Base-by-base conservation (phyloP, 2,888 invertebrate genomes). In the Argyresthia albistria region DNA sequence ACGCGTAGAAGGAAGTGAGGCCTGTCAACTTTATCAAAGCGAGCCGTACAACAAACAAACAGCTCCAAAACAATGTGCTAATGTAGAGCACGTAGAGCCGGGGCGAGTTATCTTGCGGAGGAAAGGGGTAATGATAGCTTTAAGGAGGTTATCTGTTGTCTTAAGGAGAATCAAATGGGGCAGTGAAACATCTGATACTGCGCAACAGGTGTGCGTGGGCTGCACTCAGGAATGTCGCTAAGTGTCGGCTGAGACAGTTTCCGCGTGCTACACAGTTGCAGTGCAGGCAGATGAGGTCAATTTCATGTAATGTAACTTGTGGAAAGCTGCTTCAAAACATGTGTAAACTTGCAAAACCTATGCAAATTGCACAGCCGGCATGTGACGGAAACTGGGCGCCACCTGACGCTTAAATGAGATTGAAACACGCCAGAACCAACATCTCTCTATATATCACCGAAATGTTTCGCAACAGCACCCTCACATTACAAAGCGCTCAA, bases 171-270 rank as follows among this genome's bases (percentile, higher is more conserved):
- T 7, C 36, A 9, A 36, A 3, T 39, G 39, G n/a, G 43, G 42
- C 25, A 16, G 42, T 43, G 50, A n/a, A 43, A 35, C 50, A 35
- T 53, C 56, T 55, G 55, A 59, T 62, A 57, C 57, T 58, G 58
- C 58, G 63, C 66, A 70, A 70, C 72, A 72, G 72, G 70, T 73
- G 68, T 62, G 61, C 60, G 70, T 71, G 61, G 68, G 70, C 58
- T 63, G 58, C 54, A 60, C 57, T 58, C 54, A 64, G 62, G 61
- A 66, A 67, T 63, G 63, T 60, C 58, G 56, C 59, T 57, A 46
- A 60, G 51, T 48, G 25, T 37, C 36, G 8, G 35, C 35, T 47
- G 47, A 43, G 42, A 46, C 36, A 43, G 48, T 35, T 63, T 63
- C 63, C 63, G 61, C 63, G 60, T 63, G 51, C 54, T 54, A 58